Evolutionary conservation across 2,888 invertebrate species (phyloP), one percentile per base, ranked within the genome.

Genomic region (Enchytraeus crypticus): DNA sequence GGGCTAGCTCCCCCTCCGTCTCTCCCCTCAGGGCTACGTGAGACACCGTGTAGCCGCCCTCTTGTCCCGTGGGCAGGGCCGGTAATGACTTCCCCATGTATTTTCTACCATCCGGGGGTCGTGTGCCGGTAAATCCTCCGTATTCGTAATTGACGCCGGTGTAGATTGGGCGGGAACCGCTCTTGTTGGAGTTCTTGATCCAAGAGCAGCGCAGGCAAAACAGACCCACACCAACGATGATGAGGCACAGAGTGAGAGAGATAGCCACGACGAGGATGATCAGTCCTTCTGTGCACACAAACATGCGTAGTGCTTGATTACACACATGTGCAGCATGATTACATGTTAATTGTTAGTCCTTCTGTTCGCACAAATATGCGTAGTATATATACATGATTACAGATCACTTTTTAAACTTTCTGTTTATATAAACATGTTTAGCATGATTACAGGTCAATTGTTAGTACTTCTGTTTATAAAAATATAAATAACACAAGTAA

Each of bases 201-300:
- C 18, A 47, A 23, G 18, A 8, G 49, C 21, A 18, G 26, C 49
- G 26, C 18, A 47, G 49, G 49, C 49, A 47, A 21, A 46, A 43
- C n/a, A 57, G 27, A 18, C 57, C 57, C 21, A 45, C 33, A 46
- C 43, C 43, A 29, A 57, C 46, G 5, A 57, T 57, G 26, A 57
- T 11, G 46, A 57, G 38, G 26, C 57, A 57, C 21, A 57, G 57
- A 27, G 57, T 29, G 2, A 57, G 0, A 18, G 57, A 57, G 46
- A 57, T 57, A 11, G 46, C 57, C 1, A 26, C 57, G 46, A 57
- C 33, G 27, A 57, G n/a, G 23, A 57, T n/a, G 26, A 57, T 57
- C 3, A 57, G 29, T 18, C 29, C 45, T 27, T 57, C 57, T 57
- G n/a, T 33, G 3, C 29, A 2, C 5, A 33, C 33, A 51, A 1